phyloP scores from a whole-genome alignment of 2,888 invertebrate genomes.

The Pollenia amentaria region DNA sequence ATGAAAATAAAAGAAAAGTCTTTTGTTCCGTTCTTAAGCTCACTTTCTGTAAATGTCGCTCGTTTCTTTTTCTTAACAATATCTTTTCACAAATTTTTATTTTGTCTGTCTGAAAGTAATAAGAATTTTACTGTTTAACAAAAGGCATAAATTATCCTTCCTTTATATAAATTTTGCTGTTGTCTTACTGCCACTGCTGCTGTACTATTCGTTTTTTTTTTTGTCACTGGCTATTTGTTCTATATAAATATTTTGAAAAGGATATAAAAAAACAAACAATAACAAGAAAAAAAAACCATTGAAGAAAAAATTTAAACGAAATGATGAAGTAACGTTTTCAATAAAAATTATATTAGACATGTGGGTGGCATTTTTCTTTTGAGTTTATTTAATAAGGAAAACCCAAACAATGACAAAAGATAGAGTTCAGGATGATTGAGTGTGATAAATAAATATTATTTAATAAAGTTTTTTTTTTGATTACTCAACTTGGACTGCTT shows the following conservation, averaged over 20 bases:
- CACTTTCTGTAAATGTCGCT: slow-evolving; percentile 55
- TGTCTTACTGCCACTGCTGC: slow-evolving; percentile 11
- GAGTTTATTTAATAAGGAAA: slow-evolving; percentile 40
- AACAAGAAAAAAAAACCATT: neutral
- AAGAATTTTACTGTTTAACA: slow-evolving; percentile 60
- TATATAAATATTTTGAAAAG: slow-evolving; percentile 70
- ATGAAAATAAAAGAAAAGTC: slow-evolving; percentile 10
- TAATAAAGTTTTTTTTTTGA: slow-evolving; percentile 50
- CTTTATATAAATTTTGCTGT: slow-evolving; percentile 13
- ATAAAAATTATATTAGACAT: slow-evolving; percentile 54
- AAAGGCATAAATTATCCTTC: slow-evolving; percentile 69
- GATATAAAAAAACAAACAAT: slow-evolving; percentile 51
- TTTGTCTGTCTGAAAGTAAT: slow-evolving; percentile 36
- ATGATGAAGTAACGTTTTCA: slow-evolving; percentile 52
- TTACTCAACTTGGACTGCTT: neutral
- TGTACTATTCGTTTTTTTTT: neutral
- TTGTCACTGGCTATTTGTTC: slow-evolving; percentile 53
- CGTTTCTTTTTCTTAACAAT: slow-evolving; percentile 34
- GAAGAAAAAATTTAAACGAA: slow-evolving; percentile 35
- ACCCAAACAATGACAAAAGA: slow-evolving; percentile 1
- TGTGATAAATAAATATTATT: slow-evolving; percentile 52
- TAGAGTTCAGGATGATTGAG: slow-evolving; percentile 48
- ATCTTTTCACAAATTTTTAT: slow-evolving; percentile 36
- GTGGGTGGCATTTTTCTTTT: slow-evolving; percentile 57
- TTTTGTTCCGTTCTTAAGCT: slow-evolving; percentile 39